These are phyloP conservation scores for Colossoma macropomum DNA, from an alignment of 2,113 vertebrate species.

Conservation along the genomic window DNA sequence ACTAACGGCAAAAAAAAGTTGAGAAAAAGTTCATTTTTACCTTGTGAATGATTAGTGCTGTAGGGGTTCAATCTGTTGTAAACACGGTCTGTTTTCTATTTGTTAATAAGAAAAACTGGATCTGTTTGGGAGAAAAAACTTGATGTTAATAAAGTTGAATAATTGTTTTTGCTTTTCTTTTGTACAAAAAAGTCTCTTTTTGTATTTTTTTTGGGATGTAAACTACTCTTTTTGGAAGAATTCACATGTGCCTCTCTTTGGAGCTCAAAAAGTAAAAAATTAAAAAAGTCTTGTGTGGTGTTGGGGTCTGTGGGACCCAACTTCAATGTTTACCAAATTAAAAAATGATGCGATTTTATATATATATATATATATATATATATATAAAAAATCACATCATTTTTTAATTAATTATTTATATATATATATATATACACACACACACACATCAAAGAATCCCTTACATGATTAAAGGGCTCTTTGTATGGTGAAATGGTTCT, in stretches of 20 bases:
- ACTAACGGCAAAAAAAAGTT: slow-evolving; percentile 17
- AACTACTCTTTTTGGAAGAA: background rate
- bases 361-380: no score
- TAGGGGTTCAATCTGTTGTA: slow-evolving; percentile 91
- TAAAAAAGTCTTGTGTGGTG: no score
- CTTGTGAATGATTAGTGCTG: slow-evolving; percentile 92
- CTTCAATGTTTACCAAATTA: no score
- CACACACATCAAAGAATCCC: no score
- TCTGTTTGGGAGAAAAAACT: slow-evolving; percentile 75
- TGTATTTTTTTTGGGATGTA: background rate
- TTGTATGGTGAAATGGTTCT: no score
- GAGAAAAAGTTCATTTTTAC: slow-evolving; percentile 84
- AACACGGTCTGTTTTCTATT: slow-evolving; percentile 97
- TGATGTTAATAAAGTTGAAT: slow-evolving; percentile 98
- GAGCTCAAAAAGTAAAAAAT: background rate
- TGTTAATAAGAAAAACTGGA: slow-evolving; percentile 82
- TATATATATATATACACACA: no score
- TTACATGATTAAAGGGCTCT: no score
- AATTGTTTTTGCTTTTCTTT: slow-evolving; percentile 81
- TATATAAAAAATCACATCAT: no score
- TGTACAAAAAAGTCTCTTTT: slow-evolving; percentile 70
- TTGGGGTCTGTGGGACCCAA: no score
- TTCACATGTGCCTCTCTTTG: background rate
- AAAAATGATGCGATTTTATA: no score
- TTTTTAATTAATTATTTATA: no score